Evolutionary conservation across 2,797 vertebrate genomes (phyloP).

Genomic region (Intellagama lesueurii): DNA sequence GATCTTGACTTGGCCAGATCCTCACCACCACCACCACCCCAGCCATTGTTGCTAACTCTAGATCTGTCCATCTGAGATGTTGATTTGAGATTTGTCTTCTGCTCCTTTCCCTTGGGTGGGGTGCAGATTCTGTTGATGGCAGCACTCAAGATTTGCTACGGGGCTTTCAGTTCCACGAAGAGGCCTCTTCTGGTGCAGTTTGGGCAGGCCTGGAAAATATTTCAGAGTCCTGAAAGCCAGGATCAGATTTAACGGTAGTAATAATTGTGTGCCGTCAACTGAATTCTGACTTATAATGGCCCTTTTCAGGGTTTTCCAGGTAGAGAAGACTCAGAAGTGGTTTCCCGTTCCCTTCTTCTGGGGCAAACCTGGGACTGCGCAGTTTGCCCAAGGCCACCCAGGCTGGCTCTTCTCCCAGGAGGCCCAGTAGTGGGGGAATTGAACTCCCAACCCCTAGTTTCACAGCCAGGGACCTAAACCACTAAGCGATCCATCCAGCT

Average conservation of each 20-base stretch:
- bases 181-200: background rate
- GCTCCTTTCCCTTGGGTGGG: background rate
- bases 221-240: slow-evolving; percentile 8
- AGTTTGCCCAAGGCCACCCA: background rate
- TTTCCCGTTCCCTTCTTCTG: too few species aligned
- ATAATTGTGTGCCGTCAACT: too few species aligned
- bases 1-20: background rate
- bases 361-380: too few species aligned
- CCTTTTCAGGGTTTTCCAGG: too few species aligned
- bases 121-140: background rate
- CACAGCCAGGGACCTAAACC: too few species aligned
- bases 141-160: background rate
- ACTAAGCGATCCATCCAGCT: too few species aligned
- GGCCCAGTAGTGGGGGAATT: too few species aligned
- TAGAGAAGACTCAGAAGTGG: too few species aligned
- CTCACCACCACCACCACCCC: background rate
- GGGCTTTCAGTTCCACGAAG: background rate
- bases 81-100: background rate
- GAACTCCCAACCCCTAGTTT: too few species aligned
- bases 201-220: slow-evolving; percentile 10
- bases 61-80: background rate
- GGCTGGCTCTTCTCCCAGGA: too few species aligned
- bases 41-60: background rate
- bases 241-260: background rate
- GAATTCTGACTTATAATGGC: too few species aligned